A percentile compares a stretch with the other conserved stretches of the same genome.
Evolutionary conservation across 2,113 vertebrate species (phyloP).

Genomic region (Limanda limanda): DNA sequence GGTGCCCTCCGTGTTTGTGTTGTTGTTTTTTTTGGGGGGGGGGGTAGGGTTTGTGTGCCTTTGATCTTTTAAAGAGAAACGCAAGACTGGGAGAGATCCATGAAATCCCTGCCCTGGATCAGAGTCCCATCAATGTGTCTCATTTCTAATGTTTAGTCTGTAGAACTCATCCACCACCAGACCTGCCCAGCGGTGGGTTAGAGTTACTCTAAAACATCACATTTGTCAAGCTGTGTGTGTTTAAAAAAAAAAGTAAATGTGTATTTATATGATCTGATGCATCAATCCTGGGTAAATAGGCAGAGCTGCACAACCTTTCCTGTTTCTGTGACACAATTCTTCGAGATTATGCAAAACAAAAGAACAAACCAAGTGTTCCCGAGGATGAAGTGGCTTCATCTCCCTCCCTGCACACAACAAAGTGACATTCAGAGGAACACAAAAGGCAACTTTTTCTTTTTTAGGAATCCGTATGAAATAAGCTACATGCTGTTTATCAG

Average conservation of each 20-base stretch:
- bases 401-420: constrained; percentile 16
- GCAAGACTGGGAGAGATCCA: constrained; percentile 1
- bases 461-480: constrained; percentile 76
- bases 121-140: constrained; percentile 37
- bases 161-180: constrained; percentile 7
- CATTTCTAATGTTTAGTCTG: constrained; percentile 10
- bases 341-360: background rate
- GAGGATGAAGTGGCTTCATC: constrained; percentile 36
- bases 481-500: constrained; percentile 75
- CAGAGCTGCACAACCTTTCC: background rate
- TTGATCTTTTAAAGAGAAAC: constrained; percentile 19
- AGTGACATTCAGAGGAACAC: constrained; percentile 36
- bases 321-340: background rate
- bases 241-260: background rate
- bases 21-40: background rate
- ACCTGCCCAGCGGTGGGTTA: background rate
- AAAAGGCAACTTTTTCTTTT: constrained; percentile 16
- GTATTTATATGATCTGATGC: background rate
- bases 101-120: constrained; percentile 43
- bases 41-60: background rate
- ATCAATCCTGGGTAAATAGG: background rate
- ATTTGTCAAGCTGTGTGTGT: background rate
- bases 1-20: background rate
- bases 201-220: background rate
- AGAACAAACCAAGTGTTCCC: constrained; percentile 24